A percentile compares a stretch with the other conserved stretches of the same genome.
phyloP scores from a whole-genome alignment of 2,888 invertebrate species.

The Aplocera efformata region DNA sequence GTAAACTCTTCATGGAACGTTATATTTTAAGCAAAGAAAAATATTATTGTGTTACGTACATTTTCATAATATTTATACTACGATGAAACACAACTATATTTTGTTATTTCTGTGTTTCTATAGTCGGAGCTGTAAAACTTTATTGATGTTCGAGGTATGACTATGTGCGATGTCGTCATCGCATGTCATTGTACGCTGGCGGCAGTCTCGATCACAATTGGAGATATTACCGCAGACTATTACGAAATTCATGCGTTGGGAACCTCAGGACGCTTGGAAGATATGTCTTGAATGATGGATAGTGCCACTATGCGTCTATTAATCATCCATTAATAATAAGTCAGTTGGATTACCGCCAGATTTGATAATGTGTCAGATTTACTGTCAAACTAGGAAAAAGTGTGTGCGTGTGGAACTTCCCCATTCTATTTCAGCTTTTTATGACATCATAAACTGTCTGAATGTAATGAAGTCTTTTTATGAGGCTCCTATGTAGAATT shows the following conservation, averaged over 20 bases:
- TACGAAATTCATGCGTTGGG: constrained; percentile 33
- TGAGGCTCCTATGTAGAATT: constrained; percentile 11
- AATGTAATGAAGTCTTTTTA: constrained; percentile 35
- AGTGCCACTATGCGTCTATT: constrained; percentile 38
- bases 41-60: constrained; percentile 23
- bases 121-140: constrained; percentile 28
- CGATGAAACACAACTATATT: constrained; percentile 5
- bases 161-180: constrained; percentile 35
- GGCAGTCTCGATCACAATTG: constrained; percentile 37
- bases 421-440: constrained; percentile 38
- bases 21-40: constrained; percentile 32
- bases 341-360: constrained; percentile 49
- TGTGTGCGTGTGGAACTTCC: constrained; percentile 30
- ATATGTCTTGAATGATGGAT: constrained; percentile 37
- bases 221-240: constrained; percentile 33
- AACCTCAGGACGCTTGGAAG: constrained; percentile 27
- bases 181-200: constrained; percentile 32
- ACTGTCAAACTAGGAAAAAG: constrained; percentile 34
- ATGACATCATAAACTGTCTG: constrained; percentile 37
- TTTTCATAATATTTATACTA: constrained; percentile 33
- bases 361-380: constrained; percentile 41
- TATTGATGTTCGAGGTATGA: constrained; percentile 13
- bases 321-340: constrained; percentile 52
- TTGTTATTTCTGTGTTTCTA: constrained; percentile 18
- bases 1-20: constrained; percentile 33